Evolutionary conservation across 2,888 invertebrate species (phyloP), one percentile per base, ranked within the genome.

Genomic region (Siphlonurus alternatus): DNA sequence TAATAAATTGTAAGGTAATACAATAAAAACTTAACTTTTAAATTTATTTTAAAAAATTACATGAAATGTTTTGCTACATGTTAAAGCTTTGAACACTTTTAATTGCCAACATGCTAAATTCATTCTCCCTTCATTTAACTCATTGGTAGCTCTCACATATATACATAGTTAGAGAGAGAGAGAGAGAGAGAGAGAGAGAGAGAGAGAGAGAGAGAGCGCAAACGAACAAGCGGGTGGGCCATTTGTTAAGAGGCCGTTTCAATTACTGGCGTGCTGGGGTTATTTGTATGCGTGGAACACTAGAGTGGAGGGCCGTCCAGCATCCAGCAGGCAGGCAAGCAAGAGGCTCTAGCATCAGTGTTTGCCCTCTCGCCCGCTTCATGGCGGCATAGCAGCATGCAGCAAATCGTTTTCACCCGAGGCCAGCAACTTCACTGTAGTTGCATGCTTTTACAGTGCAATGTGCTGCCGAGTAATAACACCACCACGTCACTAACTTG

Each of bases 221-320:
- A 15, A 10, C 10, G 10, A 2, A 22, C 20, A 20, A 19, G 19
- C 20, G 23, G 19, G 59, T 22, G 59, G 2, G 59, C 10, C 66
- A 66, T 66, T 66, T 66, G 66, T 64, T 66, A 65, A 64, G 66
- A 53, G 65, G 61, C 61, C 53, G 61, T 64, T 66, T 66, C 66
- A 66, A 66, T 66, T 66, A 66, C 62, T 63, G 63, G 38, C 65
- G 23, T 25, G 23, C 19, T 56, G 22, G 61, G 23, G 53, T 38
- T 38, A 62, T 62, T 62, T 62, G 62, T 62, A 62, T 62, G 62
- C 62, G 62, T 38, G 20, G 19, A 51, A 51, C 22, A 22, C n/a
- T n/a, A n/a, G n/a, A n/a, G n/a, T n/a, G n/a, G n/a, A n/a, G n/a
- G n/a, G n/a, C n/a, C n/a, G n/a, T n/a, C n/a, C n/a, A n/a, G n/a